phyloP scores from a whole-genome alignment of 2,797 vertebrate species.

The Crenuchus spilurus region DNA sequence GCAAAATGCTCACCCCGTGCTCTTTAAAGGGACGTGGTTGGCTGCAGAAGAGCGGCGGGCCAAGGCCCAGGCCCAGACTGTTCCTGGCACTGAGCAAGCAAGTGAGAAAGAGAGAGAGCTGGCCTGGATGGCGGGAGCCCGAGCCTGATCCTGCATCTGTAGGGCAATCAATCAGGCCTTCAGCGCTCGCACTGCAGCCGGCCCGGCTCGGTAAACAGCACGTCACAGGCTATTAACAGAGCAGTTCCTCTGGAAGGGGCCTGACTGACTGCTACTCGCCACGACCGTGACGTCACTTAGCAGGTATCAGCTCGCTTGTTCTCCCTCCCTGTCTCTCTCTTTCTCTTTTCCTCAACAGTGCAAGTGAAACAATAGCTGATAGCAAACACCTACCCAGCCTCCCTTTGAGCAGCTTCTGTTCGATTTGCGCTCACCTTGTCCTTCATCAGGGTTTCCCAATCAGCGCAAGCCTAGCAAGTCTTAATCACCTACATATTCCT shows the following conservation, averaged over 20 bases:
- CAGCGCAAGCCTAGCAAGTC: constrained; percentile 38
- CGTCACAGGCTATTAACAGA: constrained; percentile 63
- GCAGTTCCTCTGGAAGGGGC: constrained; percentile 50
- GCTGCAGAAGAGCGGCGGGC: constrained; percentile 43
- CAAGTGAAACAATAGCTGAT: constrained; percentile 49
- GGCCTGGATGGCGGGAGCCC: constrained; percentile 26
- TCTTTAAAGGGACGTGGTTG: constrained; percentile 53
- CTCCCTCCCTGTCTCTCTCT: constrained; percentile 14
- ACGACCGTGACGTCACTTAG: constrained; percentile 27
- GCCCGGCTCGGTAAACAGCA: constrained; percentile 61
- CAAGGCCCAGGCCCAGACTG: constrained; percentile 36
- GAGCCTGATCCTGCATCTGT: constrained; percentile 54
- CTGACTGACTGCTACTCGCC: constrained; percentile 34
- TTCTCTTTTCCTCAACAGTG: constrained; percentile 7
- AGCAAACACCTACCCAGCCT: constrained; percentile 26
- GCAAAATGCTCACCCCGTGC: constrained; percentile 34
- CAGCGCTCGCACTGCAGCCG: constrained; percentile 46
- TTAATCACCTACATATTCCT: constrained; percentile 53
- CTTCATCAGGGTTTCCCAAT: constrained; percentile 55
- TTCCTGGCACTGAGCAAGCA: constrained; percentile 40
- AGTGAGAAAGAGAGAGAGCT: constrained; percentile 20
- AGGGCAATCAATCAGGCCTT: constrained; percentile 63
- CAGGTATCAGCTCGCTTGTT: constrained; percentile 34
- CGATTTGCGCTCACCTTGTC: constrained; percentile 54
- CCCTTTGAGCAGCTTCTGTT: constrained; percentile 36